Base-by-base conservation (phyloP, 2,797 vertebrate species). In the Loriculus beryllinus region DNA sequence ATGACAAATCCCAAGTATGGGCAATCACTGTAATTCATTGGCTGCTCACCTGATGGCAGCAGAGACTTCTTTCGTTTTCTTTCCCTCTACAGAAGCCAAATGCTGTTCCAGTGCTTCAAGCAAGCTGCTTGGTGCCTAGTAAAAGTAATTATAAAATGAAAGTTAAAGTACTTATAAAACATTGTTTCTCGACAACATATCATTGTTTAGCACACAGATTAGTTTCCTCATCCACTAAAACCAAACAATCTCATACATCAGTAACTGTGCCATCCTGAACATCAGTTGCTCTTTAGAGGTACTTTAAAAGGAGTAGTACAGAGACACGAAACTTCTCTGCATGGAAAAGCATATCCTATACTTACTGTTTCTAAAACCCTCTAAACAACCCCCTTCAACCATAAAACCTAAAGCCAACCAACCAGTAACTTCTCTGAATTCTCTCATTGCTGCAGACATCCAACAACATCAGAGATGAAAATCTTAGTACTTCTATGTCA, bases 101-200 rank as follows among this genome's bases (percentile, higher is more conserved):
- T 99, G 99, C 92, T 99, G 99, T 97, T 99, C 99, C 85, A 99
- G 92, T 82, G 99, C 98, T 98, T 99, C 99, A 97, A 99, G 98
- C 96, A 99, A 98, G 97, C 98, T 99, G 97, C 98, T 98, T 93
- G 99, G 99, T 90, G 98, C 98, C 99, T 99, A 96, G 87, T 45
- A 76, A 91, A 94, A 96, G 25, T 75, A 85, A 71, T 95, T 69
- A 82, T 90, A 77, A 95, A 95, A 67, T 25, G 10, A 60, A 97
- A 94, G 87, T 51, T 76, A 92, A 95, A 96, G 22, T 75, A 85
- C 69, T 95, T 76, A 75, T 92, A 77, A 94, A 95, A 64, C 45
- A 81, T 14, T 22, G 35, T 37, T 91, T 93, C 45, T 77, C 60
- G 25, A 83, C 62, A 93, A 81, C 48, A 60, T 8, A 51, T 16